Conservation (phyloP, 1,140 invertebrate species). For the Paraescarpia echinospica region DNA sequence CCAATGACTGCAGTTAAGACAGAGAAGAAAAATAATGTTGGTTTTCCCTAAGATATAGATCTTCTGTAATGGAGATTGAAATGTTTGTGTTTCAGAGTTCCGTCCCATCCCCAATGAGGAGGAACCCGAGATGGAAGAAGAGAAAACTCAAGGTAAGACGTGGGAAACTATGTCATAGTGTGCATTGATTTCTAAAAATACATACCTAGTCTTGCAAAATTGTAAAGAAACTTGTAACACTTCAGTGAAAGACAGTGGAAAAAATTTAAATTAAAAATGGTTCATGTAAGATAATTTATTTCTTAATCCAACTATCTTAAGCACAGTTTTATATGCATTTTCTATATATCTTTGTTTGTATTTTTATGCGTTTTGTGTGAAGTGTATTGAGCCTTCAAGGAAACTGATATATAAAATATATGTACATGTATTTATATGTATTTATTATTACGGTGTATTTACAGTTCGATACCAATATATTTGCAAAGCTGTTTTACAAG, state of each 20-base stretch:
- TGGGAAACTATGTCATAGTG: background rate
- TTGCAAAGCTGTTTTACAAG: background rate
- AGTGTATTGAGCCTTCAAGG: background rate
- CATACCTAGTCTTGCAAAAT: no score
- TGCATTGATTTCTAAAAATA: no score
- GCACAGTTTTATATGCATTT: background rate
- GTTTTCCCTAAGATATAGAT: no score
- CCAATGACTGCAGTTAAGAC: no score
- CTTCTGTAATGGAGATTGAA: background rate
- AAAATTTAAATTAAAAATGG: no score
- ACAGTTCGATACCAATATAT: background rate
- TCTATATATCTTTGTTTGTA: background rate
- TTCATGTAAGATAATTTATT: no score
- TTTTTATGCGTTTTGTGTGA: background rate
- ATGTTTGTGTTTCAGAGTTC: background rate
- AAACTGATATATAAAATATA: background rate
- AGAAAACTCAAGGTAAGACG: constrained; percentile 9
- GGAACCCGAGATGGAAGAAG: background rate
- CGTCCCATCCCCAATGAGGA: background rate
- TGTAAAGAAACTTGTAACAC: no score
- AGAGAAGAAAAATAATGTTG: no score
- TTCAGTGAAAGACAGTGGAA: no score
- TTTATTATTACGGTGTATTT: background rate
- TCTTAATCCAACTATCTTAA: no score
- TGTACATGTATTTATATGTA: background rate